These are phyloP conservation scores for Hemichromis elongatus DNA, from an alignment of 2,113 vertebrate genomes.

Conservation along the genomic window DNA sequence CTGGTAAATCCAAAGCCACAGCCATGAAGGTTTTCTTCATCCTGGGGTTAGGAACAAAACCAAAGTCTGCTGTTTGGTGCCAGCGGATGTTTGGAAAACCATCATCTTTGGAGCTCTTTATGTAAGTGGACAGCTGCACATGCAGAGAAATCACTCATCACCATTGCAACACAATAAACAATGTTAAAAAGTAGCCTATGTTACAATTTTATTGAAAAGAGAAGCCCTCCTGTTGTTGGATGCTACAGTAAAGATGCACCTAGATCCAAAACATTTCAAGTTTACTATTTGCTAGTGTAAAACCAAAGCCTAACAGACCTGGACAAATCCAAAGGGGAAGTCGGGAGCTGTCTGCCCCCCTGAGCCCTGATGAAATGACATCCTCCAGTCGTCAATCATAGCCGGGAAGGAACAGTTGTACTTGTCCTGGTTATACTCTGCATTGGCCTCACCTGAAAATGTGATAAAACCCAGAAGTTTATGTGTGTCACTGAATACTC, in stretches of 20 bases:
- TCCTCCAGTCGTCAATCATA: slow-evolving; percentile 87
- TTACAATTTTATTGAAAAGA: background rate
- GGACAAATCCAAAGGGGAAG: background rate
- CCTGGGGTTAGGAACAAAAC: slow-evolving; percentile 77
- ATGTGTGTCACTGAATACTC: too few relatives aligned
- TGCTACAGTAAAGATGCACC: background rate
- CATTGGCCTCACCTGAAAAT: slow-evolving; percentile 80
- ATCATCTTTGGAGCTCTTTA: slow-evolving; percentile 10
- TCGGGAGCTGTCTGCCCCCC: slow-evolving; percentile 68
- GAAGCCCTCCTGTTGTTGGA: background rate
- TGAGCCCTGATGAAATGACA: slow-evolving; percentile 77
- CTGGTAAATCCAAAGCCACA: slow-evolving; percentile 83
- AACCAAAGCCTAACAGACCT: background rate
- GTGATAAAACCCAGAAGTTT: background rate
- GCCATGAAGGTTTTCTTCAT: slow-evolving; percentile 93
- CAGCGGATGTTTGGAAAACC: slow-evolving; percentile 82
- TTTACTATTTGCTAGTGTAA: background rate
- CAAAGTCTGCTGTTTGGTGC: slow-evolving; percentile 88
- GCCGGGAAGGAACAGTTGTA: slow-evolving; percentile 88
- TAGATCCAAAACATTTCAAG: background rate
- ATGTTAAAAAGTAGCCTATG: background rate
- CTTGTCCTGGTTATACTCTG: slow-evolving; percentile 64
- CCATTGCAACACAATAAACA: background rate
- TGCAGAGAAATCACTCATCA: background rate
- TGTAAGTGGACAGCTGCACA: slow-evolving; percentile 75